Conservation (phyloP, 2,797 vertebrate genomes). For the Sebastes nivosus region DNA sequence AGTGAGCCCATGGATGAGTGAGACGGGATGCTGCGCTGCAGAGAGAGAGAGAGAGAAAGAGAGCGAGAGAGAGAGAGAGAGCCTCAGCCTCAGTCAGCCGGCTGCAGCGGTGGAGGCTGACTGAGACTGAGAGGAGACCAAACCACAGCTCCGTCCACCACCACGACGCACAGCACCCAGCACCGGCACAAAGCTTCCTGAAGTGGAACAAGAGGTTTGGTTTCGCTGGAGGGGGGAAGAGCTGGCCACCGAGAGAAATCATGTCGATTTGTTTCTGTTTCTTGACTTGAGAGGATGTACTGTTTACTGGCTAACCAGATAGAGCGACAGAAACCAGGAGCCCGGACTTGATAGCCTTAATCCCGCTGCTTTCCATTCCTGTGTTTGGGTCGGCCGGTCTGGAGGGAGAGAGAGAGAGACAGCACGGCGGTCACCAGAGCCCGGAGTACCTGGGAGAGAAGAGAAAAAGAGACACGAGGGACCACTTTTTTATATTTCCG, state of each 20-base stretch:
- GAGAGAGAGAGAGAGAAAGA: conserved; percentile 9
- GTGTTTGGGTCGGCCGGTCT: conserved; percentile 19
- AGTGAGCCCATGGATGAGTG: conserved; percentile 6
- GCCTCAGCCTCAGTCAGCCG: conserved; percentile 25
- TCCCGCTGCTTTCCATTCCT: conserved; percentile 36
- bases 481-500: conserved; percentile 36
- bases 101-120: conserved; percentile 59
- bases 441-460: neutral
- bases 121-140: conserved; percentile 19
- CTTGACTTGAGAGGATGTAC: conserved; percentile 48
- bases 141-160: conserved; percentile 28
- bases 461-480: neutral
- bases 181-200: conserved; percentile 13
- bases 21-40: conserved; percentile 64
- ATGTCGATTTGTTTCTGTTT: neutral
- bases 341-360: conserved; percentile 47
- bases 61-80: no score
- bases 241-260: neutral
- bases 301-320: conserved; percentile 35
- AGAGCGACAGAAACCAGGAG: conserved; percentile 45
- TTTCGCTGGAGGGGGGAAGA: neutral
- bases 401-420: conserved; percentile 8
- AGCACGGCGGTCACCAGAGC: neutral
- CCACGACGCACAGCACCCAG: conserved; percentile 40
- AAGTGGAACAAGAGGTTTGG: conserved; percentile 16